phyloP scores from a whole-genome alignment of 2,888 invertebrate genomes.

The Adelphocoris suturalis region DNA sequence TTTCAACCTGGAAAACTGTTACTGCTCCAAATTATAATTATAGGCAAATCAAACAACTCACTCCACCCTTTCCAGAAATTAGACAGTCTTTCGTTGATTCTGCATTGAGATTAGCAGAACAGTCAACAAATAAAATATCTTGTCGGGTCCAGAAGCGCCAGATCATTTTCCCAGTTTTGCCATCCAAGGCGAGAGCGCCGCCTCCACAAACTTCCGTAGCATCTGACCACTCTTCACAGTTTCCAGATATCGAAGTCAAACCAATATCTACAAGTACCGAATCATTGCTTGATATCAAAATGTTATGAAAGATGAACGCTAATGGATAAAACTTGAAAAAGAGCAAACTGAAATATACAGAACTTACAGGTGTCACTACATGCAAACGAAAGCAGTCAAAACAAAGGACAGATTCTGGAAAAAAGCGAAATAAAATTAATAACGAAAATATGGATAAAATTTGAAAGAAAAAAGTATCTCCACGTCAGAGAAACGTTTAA shows the following conservation, averaged over 20 bases:
- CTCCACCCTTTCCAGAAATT: slow-evolving; percentile 86
- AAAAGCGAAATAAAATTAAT: slow-evolving; percentile 6
- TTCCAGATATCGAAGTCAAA: not conserved
- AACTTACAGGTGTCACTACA: not conserved
- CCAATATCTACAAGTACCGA: not conserved
- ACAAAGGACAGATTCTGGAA: slow-evolving; percentile 53
- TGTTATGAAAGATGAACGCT: too few relatives aligned
- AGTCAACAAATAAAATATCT: slow-evolving; percentile 87
- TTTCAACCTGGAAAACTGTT: too few relatives aligned
- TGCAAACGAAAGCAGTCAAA: slow-evolving; percentile 39
- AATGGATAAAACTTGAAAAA: too few relatives aligned
- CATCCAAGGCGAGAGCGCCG: slow-evolving; percentile 88
- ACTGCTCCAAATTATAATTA: too few relatives aligned
- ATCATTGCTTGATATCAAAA: not conserved
- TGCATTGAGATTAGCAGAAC: slow-evolving; percentile 84
- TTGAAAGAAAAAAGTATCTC: too few relatives aligned
- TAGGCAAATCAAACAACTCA: slow-evolving; percentile 78
- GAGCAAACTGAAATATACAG: not conserved
- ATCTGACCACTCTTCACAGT: slow-evolving; percentile 55
- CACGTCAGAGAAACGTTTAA: too few relatives aligned
- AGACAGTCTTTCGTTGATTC: slow-evolving; percentile 87
- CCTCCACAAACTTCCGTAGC: slow-evolving; percentile 82
- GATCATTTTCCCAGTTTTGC: slow-evolving; percentile 84
- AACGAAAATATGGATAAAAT: too few relatives aligned
- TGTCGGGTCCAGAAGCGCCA: slow-evolving; percentile 88